These are phyloP conservation scores for Heliornis fulica DNA, from an alignment of 2,113 vertebrate species.

Conservation along the genomic window DNA sequence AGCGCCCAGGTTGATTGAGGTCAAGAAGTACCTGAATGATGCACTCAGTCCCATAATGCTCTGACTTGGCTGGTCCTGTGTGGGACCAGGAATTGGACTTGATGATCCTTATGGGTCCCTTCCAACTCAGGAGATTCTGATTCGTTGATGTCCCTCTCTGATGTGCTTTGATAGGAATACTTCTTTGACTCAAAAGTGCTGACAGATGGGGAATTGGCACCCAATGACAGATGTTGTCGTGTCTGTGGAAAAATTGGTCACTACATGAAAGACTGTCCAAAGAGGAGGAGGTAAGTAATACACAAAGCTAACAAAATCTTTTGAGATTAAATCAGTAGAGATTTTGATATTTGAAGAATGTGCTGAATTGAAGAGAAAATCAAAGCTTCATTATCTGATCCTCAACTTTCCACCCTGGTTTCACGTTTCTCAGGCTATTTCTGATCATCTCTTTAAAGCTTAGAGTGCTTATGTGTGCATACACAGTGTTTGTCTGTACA, in stretches of 20 bases:
- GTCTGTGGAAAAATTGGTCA: conserved; percentile 99
- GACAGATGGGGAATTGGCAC: conserved; percentile 95
- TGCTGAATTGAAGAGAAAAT: not conserved
- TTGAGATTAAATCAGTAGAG: not conserved
- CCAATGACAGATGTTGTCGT: conserved; percentile 96
- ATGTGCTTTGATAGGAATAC: conserved; percentile 83
- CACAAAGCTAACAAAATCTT: not conserved
- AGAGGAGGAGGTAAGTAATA: conserved; percentile 88
- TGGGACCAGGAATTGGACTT: no score
- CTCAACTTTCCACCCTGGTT: not conserved
- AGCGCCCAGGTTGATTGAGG: no score
- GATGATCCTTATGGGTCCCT: no score
- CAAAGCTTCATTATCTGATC: not conserved
- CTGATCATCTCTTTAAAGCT: not conserved
- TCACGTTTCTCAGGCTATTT: not conserved
- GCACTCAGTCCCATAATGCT: no score
- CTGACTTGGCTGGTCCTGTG: no score
- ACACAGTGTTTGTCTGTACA: not conserved
- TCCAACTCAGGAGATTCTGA: no score
- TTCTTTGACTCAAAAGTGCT: conserved; percentile 97
- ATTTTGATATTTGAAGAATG: not conserved
- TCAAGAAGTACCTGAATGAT: no score
- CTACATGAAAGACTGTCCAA: conserved; percentile 99
- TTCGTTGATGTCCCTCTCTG: not conserved
- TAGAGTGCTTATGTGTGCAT: not conserved